These are phyloP conservation scores for Myotis myotis DNA, from an alignment of 2,797 vertebrate species.

Conservation along the genomic window DNA sequence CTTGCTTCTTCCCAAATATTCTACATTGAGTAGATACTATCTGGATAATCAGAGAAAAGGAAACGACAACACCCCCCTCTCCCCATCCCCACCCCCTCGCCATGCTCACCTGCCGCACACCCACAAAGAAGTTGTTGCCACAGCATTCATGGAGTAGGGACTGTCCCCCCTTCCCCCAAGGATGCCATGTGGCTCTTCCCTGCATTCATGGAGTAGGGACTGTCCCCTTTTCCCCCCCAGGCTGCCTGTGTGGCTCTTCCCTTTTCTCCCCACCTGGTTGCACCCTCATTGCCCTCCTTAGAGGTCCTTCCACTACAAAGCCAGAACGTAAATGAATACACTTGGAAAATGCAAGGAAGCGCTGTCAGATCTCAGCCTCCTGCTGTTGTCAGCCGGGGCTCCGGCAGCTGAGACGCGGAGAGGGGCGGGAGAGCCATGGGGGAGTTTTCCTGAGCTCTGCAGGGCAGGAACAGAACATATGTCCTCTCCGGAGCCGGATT, in stretches of 20 bases:
- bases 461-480: background rate
- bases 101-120: background rate
- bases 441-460: conserved; percentile 12
- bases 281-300: background rate
- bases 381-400: background rate
- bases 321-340: background rate
- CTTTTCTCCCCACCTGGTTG: background rate
- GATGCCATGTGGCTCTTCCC: background rate
- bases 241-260: background rate
- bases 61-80: background rate
- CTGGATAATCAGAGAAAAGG: background rate
- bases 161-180: too few relatives aligned
- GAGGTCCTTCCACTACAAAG: background rate
- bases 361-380: background rate
- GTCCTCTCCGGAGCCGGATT: background rate
- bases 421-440: background rate
- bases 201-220: too few relatives aligned
- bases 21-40: background rate
- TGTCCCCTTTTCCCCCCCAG: background rate
- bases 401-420: background rate
- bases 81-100: background rate
- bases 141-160: background rate
- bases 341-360: background rate
- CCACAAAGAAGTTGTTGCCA: background rate
- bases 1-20: background rate